Base-by-base conservation (phyloP, 1,140 invertebrate species). In the Panulirus ornatus region DNA sequence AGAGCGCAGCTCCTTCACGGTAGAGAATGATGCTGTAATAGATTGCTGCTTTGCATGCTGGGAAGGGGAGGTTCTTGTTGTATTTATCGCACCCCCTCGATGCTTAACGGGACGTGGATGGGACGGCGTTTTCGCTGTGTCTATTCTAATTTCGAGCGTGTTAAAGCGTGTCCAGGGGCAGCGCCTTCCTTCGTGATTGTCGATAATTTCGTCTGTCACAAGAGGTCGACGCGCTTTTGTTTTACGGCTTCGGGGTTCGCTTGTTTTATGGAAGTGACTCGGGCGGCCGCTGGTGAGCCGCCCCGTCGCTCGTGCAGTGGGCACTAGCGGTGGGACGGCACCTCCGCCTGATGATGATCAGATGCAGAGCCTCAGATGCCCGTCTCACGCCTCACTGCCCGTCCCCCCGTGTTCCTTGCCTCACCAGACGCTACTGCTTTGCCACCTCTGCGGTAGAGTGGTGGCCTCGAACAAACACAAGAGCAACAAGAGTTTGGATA, bases 101-200 rank as follows among this genome's bases (percentile, higher is more conserved):
- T 19, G n/a, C 82, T 71, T n/a, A 71, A 66, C 58, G 19, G 82
- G 66, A 36, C n/a, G n/a, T n/a, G n/a, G n/a, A n/a, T 27, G 34
- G 42, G 66, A 51, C 82, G 30, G 36, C 82, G 63, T 73, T 84
- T 84, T 71, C 82, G 40, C 63, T 84, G 82, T 84, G 63, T 84
- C 82, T 73, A 84, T 84, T 84, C 82, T 84, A 84, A 84, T 84
- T 84, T 84, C 38, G 82, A 36, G 82, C 82, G 70, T 84, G 82
- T 84, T 84, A 84, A 84, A 73, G 63, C 82, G 82, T 84, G 82
- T 73, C 82, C 40, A 44, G 63, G n/a, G 44, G 27, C 66, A 70
- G 63, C 82, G 82, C 38, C 82, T 84, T 34, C 82, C 82, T 42
- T 84, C 82, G 73, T 71, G 82, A 84, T 84, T 84, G 47, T 44